phyloP scores from a whole-genome alignment of 2,888 invertebrate genomes.

The Pollenia amentaria region DNA sequence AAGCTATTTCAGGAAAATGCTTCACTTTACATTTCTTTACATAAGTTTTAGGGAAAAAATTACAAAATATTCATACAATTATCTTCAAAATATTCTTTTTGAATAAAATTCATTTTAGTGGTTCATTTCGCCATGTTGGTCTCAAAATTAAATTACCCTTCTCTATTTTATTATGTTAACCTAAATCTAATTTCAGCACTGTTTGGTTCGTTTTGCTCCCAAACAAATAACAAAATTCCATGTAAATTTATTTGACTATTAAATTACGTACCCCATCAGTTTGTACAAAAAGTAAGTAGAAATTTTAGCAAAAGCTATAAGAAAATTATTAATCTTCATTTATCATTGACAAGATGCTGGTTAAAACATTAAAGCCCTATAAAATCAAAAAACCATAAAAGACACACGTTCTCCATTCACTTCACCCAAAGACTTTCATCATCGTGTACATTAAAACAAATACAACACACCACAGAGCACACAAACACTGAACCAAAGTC shows the following conservation, averaged over 20 bases:
- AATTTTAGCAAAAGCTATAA: background rate
- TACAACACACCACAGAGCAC: background rate
- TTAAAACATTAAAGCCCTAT: background rate
- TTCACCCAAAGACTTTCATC: background rate
- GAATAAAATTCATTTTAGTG: too few species aligned
- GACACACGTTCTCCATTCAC: background rate
- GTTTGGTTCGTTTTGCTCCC: background rate
- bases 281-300: background rate
- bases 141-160: background rate
- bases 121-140: too few species aligned
- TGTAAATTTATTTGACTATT: conserved; percentile 7
- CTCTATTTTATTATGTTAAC: background rate
- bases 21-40: too few species aligned
- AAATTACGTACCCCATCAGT: background rate
- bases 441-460: background rate
- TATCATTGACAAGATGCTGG: conserved; percentile 15
- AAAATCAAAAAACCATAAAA: conserved; percentile 16
- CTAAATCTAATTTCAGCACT: background rate
- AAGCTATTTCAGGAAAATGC: too few species aligned
- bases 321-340: conserved; percentile 28
- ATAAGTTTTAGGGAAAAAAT: too few species aligned
- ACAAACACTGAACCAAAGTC: conserved; percentile 32
- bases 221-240: background rate
- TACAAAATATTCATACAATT: too few species aligned
- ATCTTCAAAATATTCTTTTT: too few species aligned